phyloP scores from a whole-genome alignment of 2,113 vertebrate species.

The Tupaia tana region DNA sequence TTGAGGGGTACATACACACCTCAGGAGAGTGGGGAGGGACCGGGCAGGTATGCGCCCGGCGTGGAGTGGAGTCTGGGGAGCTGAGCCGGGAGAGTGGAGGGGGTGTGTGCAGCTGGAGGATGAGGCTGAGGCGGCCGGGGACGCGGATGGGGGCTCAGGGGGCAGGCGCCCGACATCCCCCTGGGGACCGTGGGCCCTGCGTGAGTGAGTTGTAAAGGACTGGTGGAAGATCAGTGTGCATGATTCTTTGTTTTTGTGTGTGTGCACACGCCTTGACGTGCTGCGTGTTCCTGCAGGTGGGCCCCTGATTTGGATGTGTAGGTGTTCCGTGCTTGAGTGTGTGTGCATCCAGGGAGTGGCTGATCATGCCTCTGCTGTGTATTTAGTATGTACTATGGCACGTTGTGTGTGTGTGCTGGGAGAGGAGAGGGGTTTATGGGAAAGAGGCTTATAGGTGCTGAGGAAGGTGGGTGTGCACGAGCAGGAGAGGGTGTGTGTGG shows the following conservation, averaged over 20 bases:
- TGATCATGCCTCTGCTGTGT: not conserved
- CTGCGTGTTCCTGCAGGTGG: slow-evolving; percentile 70
- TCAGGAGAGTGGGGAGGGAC: slow-evolving; percentile 26
- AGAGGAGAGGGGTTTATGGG: slow-evolving; percentile 22
- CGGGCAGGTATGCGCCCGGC: slow-evolving; percentile 36
- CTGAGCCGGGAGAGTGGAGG: not conserved
- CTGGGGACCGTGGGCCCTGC: slow-evolving; percentile 1
- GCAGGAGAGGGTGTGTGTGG: not conserved
- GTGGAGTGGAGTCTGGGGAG: slow-evolving; percentile 9
- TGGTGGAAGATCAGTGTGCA: slow-evolving; percentile 5
- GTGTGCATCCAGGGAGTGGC: not conserved
- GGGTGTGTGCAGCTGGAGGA: not conserved
- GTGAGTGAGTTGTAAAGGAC: slow-evolving; percentile 43
- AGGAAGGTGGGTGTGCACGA: slow-evolving; percentile 20
- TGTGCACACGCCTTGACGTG: not conserved
- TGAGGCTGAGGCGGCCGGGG: not conserved
- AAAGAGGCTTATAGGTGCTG: slow-evolving; percentile 16
- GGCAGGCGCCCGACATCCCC: not conserved
- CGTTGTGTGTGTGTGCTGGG: not conserved
- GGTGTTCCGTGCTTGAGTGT: slow-evolving; percentile 45
- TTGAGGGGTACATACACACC: slow-evolving; percentile 33
- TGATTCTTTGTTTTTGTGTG: slow-evolving; percentile 74
- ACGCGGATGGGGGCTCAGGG: not conserved
- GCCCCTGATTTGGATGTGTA: slow-evolving; percentile 58
- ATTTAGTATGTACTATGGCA: slow-evolving; percentile 2